Evolutionary conservation across 2,888 invertebrate species (phyloP), one percentile per base, ranked within the genome.

Genomic region (Agonopterix arenella): DNA sequence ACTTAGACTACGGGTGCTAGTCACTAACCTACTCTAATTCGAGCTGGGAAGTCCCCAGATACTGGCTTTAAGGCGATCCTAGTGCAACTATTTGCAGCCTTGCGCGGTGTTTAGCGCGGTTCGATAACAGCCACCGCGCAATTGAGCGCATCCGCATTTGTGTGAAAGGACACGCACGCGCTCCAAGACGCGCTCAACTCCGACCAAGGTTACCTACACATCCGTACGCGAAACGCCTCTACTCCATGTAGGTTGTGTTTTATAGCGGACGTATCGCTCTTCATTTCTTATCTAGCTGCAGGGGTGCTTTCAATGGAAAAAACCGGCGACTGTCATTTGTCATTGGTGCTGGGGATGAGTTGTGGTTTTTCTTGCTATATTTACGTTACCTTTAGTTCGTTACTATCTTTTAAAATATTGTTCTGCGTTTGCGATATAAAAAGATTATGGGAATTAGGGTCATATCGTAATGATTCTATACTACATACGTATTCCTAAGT

Each of bases 71-170:
- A 28, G 28, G 28, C 7, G 28, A 28, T 28, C 28, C 28, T 28
- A 28, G 28, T 28, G 28, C 28, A 28, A 16, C 44, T 13, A 60
- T 58, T 57, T 70, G 73, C 73, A 80, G 80, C 81, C 81, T 84
- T 80, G 83, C 75, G 65, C 70, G 73, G 73, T 84, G 85, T 85
- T 88, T 84, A 84, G 75, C 84, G 85, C 84, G 72, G 76, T 84
- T 85, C 82, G 80, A 84, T 85, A 80, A 76, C 82, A 73, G 77
- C 73, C 73, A 69, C 64, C 69, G 72, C 69, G 64, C 85, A 89
- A 88, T 88, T 88, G 88, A 77, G 60, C 73, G 78, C 85, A 88
- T 89, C 88, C 88, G 88, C 85, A 86, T 85, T 88, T 86, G 76
- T 77, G 73, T 74, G 76, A 84, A 80, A 85, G 82, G 85, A 84